Evolutionary conservation across 2,113 vertebrate species (phyloP).

Genomic region (Oceanites oceanicus): DNA sequence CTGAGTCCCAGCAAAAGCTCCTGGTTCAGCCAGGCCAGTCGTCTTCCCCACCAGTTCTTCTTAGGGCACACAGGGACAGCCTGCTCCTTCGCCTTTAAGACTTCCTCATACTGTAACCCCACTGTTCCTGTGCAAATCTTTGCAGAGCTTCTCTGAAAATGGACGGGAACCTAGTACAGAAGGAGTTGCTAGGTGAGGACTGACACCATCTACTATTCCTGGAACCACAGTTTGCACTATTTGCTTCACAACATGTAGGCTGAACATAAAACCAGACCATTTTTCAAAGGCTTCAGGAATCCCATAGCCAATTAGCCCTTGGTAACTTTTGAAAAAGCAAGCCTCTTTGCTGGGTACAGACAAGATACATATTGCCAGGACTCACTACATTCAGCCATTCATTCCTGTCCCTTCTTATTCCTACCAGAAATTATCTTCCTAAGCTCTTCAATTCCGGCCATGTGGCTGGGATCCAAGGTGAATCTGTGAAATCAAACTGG

Average conservation of each 20-base stretch:
- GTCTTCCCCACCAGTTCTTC: too few relatives aligned
- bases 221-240: background rate
- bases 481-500: background rate
- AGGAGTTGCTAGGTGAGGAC: background rate
- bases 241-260: background rate
- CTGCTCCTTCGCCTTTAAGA: too few relatives aligned
- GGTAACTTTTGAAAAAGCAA: background rate
- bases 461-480: background rate
- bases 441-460: background rate
- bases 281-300: background rate
- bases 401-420: background rate
- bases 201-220: too few relatives aligned
- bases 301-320: background rate
- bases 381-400: background rate
- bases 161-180: background rate
- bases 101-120: background rate
- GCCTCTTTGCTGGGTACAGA: background rate
- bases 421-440: background rate
- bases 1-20: too few relatives aligned
- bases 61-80: too few relatives aligned
- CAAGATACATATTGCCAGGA: background rate
- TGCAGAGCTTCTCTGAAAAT: background rate
- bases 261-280: background rate
- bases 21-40: too few relatives aligned
- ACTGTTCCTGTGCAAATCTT: background rate